Conservation (phyloP, 2,113 vertebrate genomes). For the Sphyrna mokarran region DNA sequence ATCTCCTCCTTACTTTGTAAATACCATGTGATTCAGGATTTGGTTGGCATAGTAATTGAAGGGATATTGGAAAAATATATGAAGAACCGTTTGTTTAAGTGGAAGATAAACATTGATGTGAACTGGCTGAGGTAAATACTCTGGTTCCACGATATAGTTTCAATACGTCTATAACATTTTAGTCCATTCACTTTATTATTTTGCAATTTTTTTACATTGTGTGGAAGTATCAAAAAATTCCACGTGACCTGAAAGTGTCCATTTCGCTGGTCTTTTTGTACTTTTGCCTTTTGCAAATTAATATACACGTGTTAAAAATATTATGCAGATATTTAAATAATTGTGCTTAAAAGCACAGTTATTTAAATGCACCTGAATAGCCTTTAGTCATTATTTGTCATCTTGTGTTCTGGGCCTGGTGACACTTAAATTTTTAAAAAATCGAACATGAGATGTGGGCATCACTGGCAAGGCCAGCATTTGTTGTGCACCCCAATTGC, state of each 20-base stretch:
- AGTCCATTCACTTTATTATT: neutral
- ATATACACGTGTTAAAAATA: neutral
- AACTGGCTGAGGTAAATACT: neutral
- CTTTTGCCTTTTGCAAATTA: neutral
- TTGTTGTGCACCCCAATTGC: no score
- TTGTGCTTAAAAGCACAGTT: neutral
- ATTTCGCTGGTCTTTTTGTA: neutral
- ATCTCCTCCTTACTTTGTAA: no score
- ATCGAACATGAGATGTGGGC: no score
- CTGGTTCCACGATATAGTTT: neutral
- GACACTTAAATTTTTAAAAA: no score
- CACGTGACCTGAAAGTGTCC: neutral
- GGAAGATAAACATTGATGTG: neutral
- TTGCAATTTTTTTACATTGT: neutral
- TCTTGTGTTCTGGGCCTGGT: neutral
- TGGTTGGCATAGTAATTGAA: neutral
- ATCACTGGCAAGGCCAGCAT: no score
- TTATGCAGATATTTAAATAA: neutral
- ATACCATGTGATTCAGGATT: neutral
- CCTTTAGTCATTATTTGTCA: neutral
- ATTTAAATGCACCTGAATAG: neutral
- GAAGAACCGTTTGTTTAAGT: neutral
- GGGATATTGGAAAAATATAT: neutral
- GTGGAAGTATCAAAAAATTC: neutral
- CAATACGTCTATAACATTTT: neutral